phyloP scores from a whole-genome alignment of 1,140 invertebrate genomes.

The Nasonia longicornis region DNA sequence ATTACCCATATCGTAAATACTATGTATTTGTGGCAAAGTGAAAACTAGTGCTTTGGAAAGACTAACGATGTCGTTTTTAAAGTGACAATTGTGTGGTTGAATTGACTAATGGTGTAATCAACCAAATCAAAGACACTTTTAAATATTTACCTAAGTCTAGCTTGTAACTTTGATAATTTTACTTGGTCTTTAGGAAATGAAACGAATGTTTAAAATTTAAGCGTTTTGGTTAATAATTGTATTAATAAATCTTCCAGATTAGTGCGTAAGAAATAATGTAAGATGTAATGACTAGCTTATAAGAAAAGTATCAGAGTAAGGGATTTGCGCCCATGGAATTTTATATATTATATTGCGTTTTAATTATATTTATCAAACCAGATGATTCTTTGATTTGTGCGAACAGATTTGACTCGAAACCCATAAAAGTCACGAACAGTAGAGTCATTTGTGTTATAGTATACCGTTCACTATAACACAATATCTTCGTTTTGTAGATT shows the following conservation, averaged over 20 bases:
- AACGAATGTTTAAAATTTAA: conserved; percentile 23
- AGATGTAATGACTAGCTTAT: conserved; percentile 34
- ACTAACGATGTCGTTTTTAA: conserved; percentile 13
- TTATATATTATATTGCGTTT: conserved; percentile 1
- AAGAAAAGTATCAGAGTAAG: conserved; percentile 32
- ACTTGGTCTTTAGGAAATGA: conserved; percentile 25
- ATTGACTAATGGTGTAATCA: conserved; percentile 20
- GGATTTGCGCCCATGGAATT: conserved; percentile 22
- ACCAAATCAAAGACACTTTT: conserved; percentile 23
- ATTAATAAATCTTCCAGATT: conserved; percentile 43
- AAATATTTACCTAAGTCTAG: conserved; percentile 34
- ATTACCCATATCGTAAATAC: conserved; percentile 20
- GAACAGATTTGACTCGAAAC: not conserved
- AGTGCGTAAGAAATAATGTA: conserved; percentile 20
- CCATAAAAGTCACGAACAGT: not conserved
- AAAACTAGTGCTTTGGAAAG: conserved; percentile 32
- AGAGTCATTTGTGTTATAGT: not conserved
- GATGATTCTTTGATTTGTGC: not conserved
- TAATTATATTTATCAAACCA: not conserved
- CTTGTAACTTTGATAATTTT: conserved; percentile 33
- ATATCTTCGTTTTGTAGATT: conserved; percentile 19
- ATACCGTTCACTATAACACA: not conserved
- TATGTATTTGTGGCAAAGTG: conserved; percentile 39
- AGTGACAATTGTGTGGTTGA: conserved; percentile 23
- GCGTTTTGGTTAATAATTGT: conserved; percentile 16